Evolutionary conservation across 2,797 vertebrate species (phyloP), one percentile per base, ranked within the genome.

Genomic region (Scarus forsteni): DNA sequence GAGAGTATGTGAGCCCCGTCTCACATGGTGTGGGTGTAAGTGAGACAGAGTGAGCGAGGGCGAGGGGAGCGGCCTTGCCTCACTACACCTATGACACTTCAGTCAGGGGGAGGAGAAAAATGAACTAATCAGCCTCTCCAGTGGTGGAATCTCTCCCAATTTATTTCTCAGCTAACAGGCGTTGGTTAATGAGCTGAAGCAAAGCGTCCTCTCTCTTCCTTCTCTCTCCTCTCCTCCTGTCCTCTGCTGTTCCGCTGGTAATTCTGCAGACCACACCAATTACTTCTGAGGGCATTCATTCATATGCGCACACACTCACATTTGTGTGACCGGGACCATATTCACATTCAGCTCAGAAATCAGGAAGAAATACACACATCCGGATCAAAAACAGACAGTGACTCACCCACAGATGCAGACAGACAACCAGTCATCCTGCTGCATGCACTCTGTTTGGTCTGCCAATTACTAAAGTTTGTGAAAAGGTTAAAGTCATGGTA

Each of bases 151-250:
- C 86, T 89, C 85, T 81, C 81, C 91, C 93, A 92, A 93, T 94
- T 94, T 92, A 92, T 92, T 93, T 92, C 80, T 81, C 74, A 83
- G 85, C 90, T 92, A 94, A 94, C 91, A 92, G 92, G 88, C 91
- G 81, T 86, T 85, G 81, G 88, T 92, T 94, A 94, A 94, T 94
- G 93, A 94, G 87, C 92, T 94, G 92, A 85, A 90, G 89, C 92
- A 92, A 92, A 90, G 89, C 86, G 70, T 85, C 84, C 75, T 77
- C 81, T 86, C 80, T 79, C 70, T 79, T 75, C 85, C 77, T 59
- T 68, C 74, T 72, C 80, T 80, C 75, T 70, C 63, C 58, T 56
- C 67, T 64, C 74, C 71, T 74, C 76, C 85, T 85, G 70, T 88
- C 83, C 84, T 88, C 80, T 63, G 69, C 83, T 72, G 78, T 90